Conservation (phyloP, 2,113 vertebrate species). For the Corythornis cristatus region DNA sequence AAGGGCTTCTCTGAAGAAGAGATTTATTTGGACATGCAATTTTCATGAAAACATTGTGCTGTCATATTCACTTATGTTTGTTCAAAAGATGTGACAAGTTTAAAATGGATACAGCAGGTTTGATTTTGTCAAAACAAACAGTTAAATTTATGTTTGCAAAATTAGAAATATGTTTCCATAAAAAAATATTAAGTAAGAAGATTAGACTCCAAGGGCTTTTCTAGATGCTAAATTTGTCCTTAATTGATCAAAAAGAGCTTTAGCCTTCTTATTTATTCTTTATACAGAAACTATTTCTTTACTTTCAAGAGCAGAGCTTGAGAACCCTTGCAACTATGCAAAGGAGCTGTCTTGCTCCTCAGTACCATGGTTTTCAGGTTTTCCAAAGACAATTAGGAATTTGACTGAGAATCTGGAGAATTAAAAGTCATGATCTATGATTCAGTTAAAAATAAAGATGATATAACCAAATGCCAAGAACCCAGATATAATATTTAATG, state of each 20-base stretch:
- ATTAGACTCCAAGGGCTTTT: not conserved
- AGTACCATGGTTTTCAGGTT: not conserved
- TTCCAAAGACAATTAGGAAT: not conserved
- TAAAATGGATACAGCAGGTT: not conserved
- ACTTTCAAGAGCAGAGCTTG: not conserved
- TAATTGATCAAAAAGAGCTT: not conserved
- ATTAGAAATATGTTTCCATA: not conserved
- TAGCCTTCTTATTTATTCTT: not conserved
- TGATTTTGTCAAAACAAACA: not conserved
- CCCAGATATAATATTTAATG: not conserved
- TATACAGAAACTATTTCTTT: not conserved
- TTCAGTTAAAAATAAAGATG: not conserved
- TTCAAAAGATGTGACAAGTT: not conserved
- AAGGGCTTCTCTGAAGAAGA: not conserved
- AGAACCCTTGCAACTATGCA: not conserved
- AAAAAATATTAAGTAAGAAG: not conserved
- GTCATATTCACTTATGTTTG: not conserved
- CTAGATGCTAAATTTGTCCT: not conserved
- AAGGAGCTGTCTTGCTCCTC: not conserved
- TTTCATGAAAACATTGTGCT: not conserved
- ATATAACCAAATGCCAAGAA: not conserved
- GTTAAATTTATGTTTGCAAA: not conserved
- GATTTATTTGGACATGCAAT: not conserved
- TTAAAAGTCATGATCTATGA: not conserved
- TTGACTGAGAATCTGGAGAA: not conserved